Evolutionary conservation across 2,113 vertebrate species (phyloP).

Genomic region (Perca fluviatilis): DNA sequence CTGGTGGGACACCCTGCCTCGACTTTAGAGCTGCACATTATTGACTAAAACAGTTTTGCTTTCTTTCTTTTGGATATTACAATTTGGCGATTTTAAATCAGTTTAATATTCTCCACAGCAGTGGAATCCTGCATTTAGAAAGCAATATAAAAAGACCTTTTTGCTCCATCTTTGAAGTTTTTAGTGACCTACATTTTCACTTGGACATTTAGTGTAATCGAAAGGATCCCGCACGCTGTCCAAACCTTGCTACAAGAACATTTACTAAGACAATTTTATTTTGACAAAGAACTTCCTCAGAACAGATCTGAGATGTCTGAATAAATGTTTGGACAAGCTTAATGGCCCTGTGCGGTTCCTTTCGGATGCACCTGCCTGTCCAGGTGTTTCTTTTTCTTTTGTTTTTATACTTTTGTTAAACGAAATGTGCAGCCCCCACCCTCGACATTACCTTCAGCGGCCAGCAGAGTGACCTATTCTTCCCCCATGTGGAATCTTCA

Average conservation of each 20-base stretch:
- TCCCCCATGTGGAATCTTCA: slow-evolving; percentile 37
- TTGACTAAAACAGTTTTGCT: background rate
- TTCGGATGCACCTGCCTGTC: slow-evolving; percentile 16
- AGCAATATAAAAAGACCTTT: slow-evolving; percentile 43
- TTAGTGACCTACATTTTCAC: slow-evolving; percentile 10
- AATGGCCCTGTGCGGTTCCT: slow-evolving; percentile 9
- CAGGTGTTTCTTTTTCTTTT: background rate
- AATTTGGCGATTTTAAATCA: background rate
- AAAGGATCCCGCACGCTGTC: slow-evolving; percentile 19
- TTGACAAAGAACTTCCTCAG: slow-evolving; percentile 46
- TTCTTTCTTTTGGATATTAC: background rate
- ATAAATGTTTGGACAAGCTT: slow-evolving; percentile 21
- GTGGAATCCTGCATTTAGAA: slow-evolving; percentile 45
- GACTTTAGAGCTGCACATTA: slow-evolving; percentile 41
- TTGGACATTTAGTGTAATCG: slow-evolving; percentile 19
- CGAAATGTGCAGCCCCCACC: slow-evolving; percentile 37
- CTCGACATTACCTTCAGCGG: slow-evolving; percentile 12
- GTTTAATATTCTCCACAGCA: slow-evolving; percentile 22
- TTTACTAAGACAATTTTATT: slow-evolving; percentile 30
- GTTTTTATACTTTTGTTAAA: slow-evolving; percentile 11
- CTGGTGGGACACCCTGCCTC: slow-evolving; percentile 29
- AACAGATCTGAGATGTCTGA: slow-evolving; percentile 36
- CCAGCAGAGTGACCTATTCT: slow-evolving; percentile 41
- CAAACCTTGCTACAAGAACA: slow-evolving; percentile 33
- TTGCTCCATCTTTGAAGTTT: slow-evolving; percentile 13